These are phyloP conservation scores for Liasis olivaceus DNA, from an alignment of 2,797 vertebrate genomes.

Conservation along the genomic window DNA sequence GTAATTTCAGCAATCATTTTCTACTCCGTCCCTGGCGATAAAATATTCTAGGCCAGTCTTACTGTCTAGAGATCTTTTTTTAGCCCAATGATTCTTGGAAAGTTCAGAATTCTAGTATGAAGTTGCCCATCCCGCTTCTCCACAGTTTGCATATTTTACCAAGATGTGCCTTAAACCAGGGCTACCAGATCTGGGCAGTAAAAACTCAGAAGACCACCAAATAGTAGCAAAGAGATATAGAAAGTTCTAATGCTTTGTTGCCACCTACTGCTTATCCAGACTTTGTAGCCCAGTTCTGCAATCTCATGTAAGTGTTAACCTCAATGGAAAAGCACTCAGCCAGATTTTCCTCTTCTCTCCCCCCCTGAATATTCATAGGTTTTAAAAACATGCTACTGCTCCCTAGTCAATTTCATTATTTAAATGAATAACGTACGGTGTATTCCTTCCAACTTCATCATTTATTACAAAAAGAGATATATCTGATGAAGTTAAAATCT, in stretches of 20 bases:
- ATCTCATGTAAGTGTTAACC: neutral
- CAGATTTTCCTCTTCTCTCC: neutral
- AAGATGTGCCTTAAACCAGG: neutral
- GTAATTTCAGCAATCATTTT: neutral
- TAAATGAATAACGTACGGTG: neutral
- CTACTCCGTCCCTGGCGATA: neutral
- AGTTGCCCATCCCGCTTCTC: too few relatives aligned
- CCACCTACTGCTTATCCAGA: neutral
- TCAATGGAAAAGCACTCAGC: neutral
- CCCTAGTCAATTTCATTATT: neutral
- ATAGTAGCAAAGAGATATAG: neutral
- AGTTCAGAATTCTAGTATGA: neutral
- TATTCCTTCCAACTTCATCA: neutral
- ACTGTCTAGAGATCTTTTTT: neutral
- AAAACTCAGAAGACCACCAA: neutral
- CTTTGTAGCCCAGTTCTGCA: neutral
- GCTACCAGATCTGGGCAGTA: neutral
- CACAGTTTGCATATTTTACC: too few relatives aligned
- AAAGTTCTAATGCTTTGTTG: neutral
- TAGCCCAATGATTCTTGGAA: neutral
- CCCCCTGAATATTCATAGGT: neutral
- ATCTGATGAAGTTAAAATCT: neutral
- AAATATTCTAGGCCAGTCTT: neutral
- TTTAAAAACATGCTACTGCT: neutral
- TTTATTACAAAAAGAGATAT: neutral